Evolutionary conservation across 2,113 vertebrate species (phyloP).

Genomic region (Platichthys flesus): DNA sequence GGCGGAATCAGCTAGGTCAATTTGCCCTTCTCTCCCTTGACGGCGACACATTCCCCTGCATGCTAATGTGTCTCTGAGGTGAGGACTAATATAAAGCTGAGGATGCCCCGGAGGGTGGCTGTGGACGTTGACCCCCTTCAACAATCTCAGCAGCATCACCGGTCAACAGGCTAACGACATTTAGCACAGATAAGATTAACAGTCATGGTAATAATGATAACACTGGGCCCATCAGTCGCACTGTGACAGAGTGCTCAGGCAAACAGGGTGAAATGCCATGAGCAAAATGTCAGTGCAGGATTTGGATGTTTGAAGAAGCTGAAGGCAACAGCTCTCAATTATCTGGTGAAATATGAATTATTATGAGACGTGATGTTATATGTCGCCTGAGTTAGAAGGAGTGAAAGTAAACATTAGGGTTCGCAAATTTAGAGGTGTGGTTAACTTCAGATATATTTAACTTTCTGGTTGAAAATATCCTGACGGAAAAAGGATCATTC

Average conservation of each 20-base stretch:
- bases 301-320: conserved; percentile 58
- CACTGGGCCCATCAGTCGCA: conserved; percentile 43
- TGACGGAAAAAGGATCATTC: conserved; percentile 27
- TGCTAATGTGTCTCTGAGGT: conserved; percentile 71
- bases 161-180: conserved; percentile 67
- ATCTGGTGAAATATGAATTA: conserved; percentile 61
- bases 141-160: conserved; percentile 44
- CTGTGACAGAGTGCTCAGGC: conserved; percentile 60
- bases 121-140: conserved; percentile 51
- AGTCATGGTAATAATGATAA: conserved; percentile 68
- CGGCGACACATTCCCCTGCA: conserved; percentile 64
- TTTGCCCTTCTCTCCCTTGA: conserved; percentile 73
- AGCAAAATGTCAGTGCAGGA: conserved; percentile 75
- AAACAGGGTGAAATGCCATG: conserved; percentile 68
- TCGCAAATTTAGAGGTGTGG: too few relatives aligned
- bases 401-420: conserved; percentile 5
- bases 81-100: conserved; percentile 63
- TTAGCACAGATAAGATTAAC: conserved; percentile 61
- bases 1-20: conserved; percentile 74
- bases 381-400: conserved; percentile 8
- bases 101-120: conserved; percentile 37
- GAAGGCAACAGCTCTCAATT: conserved; percentile 59
- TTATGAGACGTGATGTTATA: conserved; percentile 37
- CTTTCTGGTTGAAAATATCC: conserved; percentile 20
- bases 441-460: conserved; percentile 23